These are phyloP conservation scores for Thermophis baileyi DNA, from an alignment of 2,113 vertebrate species.

Conservation along the genomic window DNA sequence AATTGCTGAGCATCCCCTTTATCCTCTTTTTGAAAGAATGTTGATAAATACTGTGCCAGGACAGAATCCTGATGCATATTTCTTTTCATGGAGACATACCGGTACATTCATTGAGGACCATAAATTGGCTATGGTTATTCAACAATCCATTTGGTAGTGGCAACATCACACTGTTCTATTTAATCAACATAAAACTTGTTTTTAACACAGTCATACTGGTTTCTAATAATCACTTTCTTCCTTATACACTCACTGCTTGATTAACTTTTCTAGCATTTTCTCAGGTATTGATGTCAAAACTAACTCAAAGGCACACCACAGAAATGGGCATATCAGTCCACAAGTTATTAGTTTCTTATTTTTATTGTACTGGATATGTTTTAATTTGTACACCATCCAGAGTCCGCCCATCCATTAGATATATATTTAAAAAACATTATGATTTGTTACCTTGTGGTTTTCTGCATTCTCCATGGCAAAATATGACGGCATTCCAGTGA, in stretches of 20 bases:
- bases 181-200: not conserved
- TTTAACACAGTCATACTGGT: not conserved
- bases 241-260: not conserved
- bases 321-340: not conserved
- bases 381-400: not conserved
- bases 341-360: not conserved
- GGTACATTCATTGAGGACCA: not conserved
- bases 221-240: not conserved
- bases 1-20: not conserved
- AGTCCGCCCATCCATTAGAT: not conserved
- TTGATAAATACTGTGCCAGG: not conserved
- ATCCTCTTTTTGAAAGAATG: not conserved
- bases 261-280: not conserved
- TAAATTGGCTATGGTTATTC: not conserved
- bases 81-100: not conserved
- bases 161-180: not conserved
- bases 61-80: not conserved
- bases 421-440: not conserved
- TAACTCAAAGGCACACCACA: not conserved
- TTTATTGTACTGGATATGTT: not conserved
- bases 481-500: constrained; percentile 89
- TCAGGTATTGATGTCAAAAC: not conserved
- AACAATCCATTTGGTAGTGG: not conserved
- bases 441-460: constrained; percentile 84
- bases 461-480: constrained; percentile 96